Base-by-base conservation (phyloP, 2,888 invertebrate species). In the Leptinotarsa peninsularis region DNA sequence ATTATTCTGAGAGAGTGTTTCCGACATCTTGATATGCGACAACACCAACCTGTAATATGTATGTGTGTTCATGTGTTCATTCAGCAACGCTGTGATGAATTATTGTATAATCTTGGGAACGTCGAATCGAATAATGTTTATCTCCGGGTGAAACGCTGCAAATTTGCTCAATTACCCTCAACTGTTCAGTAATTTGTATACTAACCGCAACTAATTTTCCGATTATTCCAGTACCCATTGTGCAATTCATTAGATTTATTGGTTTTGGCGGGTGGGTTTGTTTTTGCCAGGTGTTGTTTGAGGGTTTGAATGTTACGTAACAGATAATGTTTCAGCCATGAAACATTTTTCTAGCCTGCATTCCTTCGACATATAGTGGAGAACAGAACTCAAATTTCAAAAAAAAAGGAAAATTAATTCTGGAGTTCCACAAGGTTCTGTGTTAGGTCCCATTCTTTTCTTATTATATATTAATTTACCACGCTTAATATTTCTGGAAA, bases 21-120 rank as follows among this genome's bases (percentile, higher is more conserved):
- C 17, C 60, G 60, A 60, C 60, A 27, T 60, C 60, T 60, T 27
- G 60, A 60, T 27, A 60, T 60, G 60, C 21, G 15, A 60, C 17
- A 60, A 60, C 21, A 21, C 21, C 54, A 54, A 54, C 54, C 54
- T 54, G 54, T 54, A 54, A 54, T 54, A 14, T 18, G 54, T 18
- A 14, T 54, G 54, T 54, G 54, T 18, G 18, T 43, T 43, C 43
- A 54, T 54, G 54, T 54, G 18, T 43, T 43, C 43, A 54, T 54
- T 54, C 18, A 54, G 10, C 54, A 54, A 54, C 54, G 54, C 7
- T 54, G n/a, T 54, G 54, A 54, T 54, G 18, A 54, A 54, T 54
- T 54, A 54, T 54, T 54, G 54, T 18, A 54, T 18, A 54, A 54
- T 54, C 54, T 54, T 54, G 54, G 54, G 54, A 18, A 54, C 54